Evolutionary conservation across 2,797 vertebrate genomes (phyloP).

Genomic region (Pagetopsis macropterus): DNA sequence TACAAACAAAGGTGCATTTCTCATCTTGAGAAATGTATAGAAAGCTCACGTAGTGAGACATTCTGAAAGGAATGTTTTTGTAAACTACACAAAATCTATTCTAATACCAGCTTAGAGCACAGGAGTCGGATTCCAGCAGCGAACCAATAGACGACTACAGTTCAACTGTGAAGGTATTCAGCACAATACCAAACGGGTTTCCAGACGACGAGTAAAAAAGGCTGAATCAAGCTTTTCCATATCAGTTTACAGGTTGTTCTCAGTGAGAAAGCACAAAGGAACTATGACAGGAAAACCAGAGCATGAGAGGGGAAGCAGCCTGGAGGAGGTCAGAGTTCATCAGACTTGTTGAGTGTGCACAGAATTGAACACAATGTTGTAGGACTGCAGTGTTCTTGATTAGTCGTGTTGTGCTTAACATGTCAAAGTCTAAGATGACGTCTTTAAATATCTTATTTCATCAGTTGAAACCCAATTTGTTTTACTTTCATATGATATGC

Average conservation of each 20-base stretch:
- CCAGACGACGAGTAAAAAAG: constrained; percentile 20
- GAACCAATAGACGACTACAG: constrained; percentile 2
- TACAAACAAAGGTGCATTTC: background rate
- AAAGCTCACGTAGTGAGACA: background rate
- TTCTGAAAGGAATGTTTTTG: constrained; percentile 11
- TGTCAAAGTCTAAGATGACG: too few relatives aligned
- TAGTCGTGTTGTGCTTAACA: too few relatives aligned
- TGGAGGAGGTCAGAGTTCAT: constrained; percentile 44
- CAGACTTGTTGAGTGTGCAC: constrained; percentile 14
- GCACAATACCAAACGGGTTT: constrained; percentile 57
- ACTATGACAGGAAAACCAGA: constrained; percentile 23
- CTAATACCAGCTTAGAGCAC: constrained; percentile 19
- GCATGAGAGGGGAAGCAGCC: constrained; percentile 25
- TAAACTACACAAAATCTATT: constrained; percentile 20
- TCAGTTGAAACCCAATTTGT: too few relatives aligned
- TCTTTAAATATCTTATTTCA: too few relatives aligned
- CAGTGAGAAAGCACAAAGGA: constrained; percentile 19
- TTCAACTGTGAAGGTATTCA: constrained; percentile 19
- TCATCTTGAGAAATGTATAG: background rate
- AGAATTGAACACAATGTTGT: constrained; percentile 3
- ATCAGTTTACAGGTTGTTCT: constrained; percentile 60
- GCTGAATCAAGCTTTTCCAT: constrained; percentile 12
- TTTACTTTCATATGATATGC: too few relatives aligned
- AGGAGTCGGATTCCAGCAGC: constrained; percentile 45
- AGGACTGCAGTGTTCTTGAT: too few relatives aligned